Conservation (phyloP, 1,140 invertebrate genomes). For the Pseudomyrmex cubaensis region DNA sequence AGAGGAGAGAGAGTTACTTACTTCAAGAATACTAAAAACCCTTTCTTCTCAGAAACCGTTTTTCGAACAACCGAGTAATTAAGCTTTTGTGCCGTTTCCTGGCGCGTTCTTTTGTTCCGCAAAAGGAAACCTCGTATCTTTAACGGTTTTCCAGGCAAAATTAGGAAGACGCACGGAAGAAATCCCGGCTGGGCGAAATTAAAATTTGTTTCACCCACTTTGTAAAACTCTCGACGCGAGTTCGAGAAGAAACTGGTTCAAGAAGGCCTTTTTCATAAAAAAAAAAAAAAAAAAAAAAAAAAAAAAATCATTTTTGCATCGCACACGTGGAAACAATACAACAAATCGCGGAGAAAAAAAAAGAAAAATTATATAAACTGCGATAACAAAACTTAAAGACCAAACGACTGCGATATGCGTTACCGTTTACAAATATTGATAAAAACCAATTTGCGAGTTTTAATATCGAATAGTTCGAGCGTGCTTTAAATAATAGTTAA, state of each 20-base stretch:
- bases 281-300: too few species aligned
- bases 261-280: too few species aligned
- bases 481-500: not conserved
- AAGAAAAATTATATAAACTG: too few species aligned
- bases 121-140: slow-evolving; percentile 52
- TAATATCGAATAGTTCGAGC: slow-evolving; percentile 30
- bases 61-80: slow-evolving; percentile 62
- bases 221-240: slow-evolving; percentile 14
- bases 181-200: slow-evolving; percentile 42
- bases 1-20: not conserved
- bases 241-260: not conserved
- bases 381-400: too few species aligned
- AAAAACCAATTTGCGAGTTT: slow-evolving; percentile 32
- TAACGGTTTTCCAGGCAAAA: slow-evolving; percentile 43
- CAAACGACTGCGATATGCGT: not conserved
- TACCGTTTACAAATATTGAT: slow-evolving; percentile 11
- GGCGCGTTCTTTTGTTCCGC: slow-evolving; percentile 49
- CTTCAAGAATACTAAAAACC: slow-evolving; percentile 60
- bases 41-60: slow-evolving; percentile 46
- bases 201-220: slow-evolving; percentile 48
- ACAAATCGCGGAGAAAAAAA: not conserved
- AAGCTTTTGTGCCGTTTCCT: slow-evolving; percentile 55
- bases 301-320: too few species aligned
- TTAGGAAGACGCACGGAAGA: slow-evolving; percentile 39
- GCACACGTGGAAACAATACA: not conserved